Evolutionary conservation across 2,797 vertebrate genomes (phyloP).

Genomic region (Aeoliscus strigatus): DNA sequence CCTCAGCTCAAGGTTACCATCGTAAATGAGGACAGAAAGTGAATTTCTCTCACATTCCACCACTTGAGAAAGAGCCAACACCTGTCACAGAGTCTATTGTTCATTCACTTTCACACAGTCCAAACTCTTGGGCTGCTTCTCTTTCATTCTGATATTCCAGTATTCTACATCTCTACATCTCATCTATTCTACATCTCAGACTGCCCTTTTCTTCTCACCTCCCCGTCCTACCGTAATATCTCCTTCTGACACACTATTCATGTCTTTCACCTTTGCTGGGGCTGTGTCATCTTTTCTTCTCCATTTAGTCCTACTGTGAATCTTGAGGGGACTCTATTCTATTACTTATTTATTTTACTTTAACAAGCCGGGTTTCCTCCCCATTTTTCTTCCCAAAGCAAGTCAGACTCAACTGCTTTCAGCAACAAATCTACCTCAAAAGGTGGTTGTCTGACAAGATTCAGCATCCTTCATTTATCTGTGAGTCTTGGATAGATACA

Average conservation of each 20-base stretch:
- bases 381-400: constrained; percentile 22
- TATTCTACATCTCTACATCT: constrained; percentile 16
- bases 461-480: constrained; percentile 39
- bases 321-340: constrained; percentile 26
- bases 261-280: constrained; percentile 8
- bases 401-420: constrained; percentile 48
- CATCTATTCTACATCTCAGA: too few relatives aligned
- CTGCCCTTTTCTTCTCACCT: constrained; percentile 13
- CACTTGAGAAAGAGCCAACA: constrained; percentile 26
- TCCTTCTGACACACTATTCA: constrained; percentile 17
- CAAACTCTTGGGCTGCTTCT: constrained; percentile 8
- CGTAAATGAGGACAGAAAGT: constrained; percentile 12
- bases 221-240: constrained; percentile 9
- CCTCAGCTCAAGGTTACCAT: constrained; percentile 52
- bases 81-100: constrained; percentile 17
- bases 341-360: constrained; percentile 22
- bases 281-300: constrained; percentile 12
- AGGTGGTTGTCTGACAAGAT: constrained; percentile 33
- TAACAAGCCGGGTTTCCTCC: constrained; percentile 26
- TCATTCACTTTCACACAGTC: constrained; percentile 5
- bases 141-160: constrained; percentile 3
- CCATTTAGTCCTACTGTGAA: constrained; percentile 1
- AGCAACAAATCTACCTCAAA: constrained; percentile 50
- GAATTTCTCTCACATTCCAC: constrained; percentile 18
- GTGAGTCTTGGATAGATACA: constrained; percentile 47